Evolutionary conservation across 2,888 invertebrate species (phyloP).

Genomic region (Cataglyphis altisquamis): DNA sequence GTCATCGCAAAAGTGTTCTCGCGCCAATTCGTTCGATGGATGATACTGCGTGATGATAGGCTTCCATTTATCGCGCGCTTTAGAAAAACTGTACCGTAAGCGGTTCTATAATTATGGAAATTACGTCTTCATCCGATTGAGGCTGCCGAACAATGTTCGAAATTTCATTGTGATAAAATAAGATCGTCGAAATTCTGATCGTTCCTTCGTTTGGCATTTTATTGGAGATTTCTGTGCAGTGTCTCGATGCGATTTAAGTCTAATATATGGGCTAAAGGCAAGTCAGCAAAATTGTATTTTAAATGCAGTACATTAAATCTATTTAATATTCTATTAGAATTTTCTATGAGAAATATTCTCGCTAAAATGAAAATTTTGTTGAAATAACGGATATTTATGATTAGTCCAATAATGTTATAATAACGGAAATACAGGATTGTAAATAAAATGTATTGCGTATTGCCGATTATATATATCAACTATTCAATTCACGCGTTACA

Average conservation of each 20-base stretch:
- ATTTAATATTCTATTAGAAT: not conserved
- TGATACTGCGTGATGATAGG: not conserved
- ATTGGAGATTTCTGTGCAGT: conserved; percentile 33
- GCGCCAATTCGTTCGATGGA: conserved; percentile 35
- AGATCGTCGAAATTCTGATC: conserved; percentile 44
- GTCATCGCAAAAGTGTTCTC: conserved; percentile 68
- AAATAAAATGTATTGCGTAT: not conserved
- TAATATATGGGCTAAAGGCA: conserved; percentile 13
- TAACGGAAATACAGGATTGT: not conserved
- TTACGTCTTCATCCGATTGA: conserved; percentile 77
- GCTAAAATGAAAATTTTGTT: not conserved
- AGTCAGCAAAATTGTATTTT: not conserved
- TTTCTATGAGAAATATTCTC: not conserved
- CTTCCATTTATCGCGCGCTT: conserved; percentile 66
- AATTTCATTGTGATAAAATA: conserved; percentile 30
- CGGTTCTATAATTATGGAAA: conserved; percentile 81
- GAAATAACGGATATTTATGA: not conserved
- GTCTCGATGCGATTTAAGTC: conserved; percentile 21
- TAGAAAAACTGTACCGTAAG: conserved; percentile 72
- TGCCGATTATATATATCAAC: conserved; percentile 8
- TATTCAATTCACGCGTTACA: conserved; percentile 11
- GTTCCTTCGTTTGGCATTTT: conserved; percentile 35
- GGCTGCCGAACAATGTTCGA: not conserved
- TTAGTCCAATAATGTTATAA: not conserved
- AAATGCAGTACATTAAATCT: conserved; percentile 9